Conservation (phyloP, 2,113 vertebrate genomes). For the Gambusia affinis region DNA sequence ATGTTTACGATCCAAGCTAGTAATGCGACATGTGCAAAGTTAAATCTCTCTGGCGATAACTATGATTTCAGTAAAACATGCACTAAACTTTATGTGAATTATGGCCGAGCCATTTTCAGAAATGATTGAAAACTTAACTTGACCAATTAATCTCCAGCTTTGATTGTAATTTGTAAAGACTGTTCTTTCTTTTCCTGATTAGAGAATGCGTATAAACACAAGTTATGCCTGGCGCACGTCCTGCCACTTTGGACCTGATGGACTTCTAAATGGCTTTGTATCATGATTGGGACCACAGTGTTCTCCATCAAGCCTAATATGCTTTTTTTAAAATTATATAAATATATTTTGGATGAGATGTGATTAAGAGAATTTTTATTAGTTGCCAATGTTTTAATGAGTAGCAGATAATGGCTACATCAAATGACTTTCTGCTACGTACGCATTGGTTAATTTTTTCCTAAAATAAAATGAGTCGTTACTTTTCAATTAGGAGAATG, state of each 20-base stretch:
- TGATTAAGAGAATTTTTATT: constrained; percentile 36
- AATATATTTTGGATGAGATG: constrained; percentile 22
- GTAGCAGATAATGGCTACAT: too few species aligned
- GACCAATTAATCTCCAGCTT: constrained; percentile 43
- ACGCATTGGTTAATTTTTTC: too few species aligned
- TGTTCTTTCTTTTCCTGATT: constrained; percentile 2
- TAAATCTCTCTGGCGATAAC: constrained; percentile 34
- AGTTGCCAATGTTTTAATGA: constrained; percentile 39
- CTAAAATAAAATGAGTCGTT: too few species aligned
- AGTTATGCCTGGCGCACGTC: constrained; percentile 18
- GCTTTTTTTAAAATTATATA: constrained; percentile 18
- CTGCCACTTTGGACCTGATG: constrained; percentile 2
- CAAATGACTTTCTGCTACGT: too few species aligned
- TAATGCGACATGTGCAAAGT: constrained; percentile 36
- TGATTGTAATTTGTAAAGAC: constrained; percentile 29
- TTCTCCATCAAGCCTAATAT: neutral
- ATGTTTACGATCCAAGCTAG: constrained; percentile 42
- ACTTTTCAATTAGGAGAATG: too few species aligned
- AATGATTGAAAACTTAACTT: constrained; percentile 53
- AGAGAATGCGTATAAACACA: constrained; percentile 13
- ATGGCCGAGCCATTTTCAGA: constrained; percentile 24
- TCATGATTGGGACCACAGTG: constrained; percentile 1
- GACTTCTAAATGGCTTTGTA: constrained; percentile 1
- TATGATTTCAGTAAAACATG: constrained; percentile 51
- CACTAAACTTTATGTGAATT: constrained; percentile 55